A percentile compares a stretch with the other conserved stretches of the same genome.
These are phyloP conservation scores for Cataglyphis hispanica DNA, from an alignment of 1,140 invertebrate species.

Conservation along the genomic window DNA sequence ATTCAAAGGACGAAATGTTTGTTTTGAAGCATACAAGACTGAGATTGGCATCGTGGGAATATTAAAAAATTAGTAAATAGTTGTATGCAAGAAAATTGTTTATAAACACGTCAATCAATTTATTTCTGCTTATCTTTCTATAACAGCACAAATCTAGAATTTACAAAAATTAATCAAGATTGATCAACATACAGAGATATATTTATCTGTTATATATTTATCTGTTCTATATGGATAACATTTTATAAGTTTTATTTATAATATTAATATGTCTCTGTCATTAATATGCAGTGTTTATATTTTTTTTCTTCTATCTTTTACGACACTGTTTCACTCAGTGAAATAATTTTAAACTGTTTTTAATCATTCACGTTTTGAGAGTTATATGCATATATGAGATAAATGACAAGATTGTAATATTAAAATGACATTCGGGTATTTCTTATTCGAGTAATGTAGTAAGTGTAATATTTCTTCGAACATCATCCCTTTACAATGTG, in stretches of 20 bases:
- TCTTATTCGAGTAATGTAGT: constrained; percentile 47
- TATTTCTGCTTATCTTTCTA: neutral
- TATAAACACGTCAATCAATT: constrained; percentile 12
- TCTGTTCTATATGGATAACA: neutral
- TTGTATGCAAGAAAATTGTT: constrained; percentile 60
- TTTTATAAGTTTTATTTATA: neutral
- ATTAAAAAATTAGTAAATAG: constrained; percentile 51
- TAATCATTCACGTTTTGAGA: neutral
- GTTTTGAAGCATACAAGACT: neutral
- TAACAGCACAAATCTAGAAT: neutral
- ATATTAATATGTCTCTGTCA: no score
- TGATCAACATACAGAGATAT: neutral
- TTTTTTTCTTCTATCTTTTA: neutral
- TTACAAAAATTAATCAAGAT: constrained; percentile 5
- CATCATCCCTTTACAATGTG: constrained; percentile 59
- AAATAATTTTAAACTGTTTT: neutral
- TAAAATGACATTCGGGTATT: neutral
- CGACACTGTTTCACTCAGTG: neutral
- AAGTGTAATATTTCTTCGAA: constrained; percentile 59
- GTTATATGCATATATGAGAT: neutral
- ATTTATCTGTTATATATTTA: neutral
- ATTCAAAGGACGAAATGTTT: no score
- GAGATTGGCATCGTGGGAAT: constrained; percentile 56
- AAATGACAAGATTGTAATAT: neutral
- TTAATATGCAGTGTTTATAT: no score